Evolutionary conservation across 2,888 invertebrate species (phyloP), one percentile per base, ranked within the genome.

Genomic region (Platycheirus rosarum): DNA sequence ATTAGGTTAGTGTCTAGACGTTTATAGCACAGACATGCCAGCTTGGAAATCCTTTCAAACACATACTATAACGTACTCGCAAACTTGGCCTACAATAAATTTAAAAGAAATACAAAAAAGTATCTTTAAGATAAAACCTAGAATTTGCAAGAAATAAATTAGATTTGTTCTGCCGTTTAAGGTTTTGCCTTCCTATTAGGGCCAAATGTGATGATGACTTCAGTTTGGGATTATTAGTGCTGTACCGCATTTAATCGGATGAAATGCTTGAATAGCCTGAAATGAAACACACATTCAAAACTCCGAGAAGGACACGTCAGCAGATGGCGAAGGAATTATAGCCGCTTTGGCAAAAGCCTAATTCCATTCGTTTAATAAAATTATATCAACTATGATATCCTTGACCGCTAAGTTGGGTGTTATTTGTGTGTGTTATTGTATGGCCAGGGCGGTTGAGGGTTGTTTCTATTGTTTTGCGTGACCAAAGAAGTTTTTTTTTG

Each of bases 1-100:
- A 60, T 60, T 60, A 60, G 60, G 42, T 60, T 60, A 60, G 60
- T 44, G 60, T 60, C 60, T 60, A 60, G 60, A 60, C 60, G 1
- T 26, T 40, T 32, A n/a, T n/a, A n/a, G 6, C 7, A 51, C 9
- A 29, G 26, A 49, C 32, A 53, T 37, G 53, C 20, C 53, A 20
- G 13, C 3, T 14, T 6, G 7, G 14, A 42, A 42, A 16, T 32
- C 29, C 26, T 60, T 60, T 60, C 29, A 44, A 57, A 40, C 9
- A 40, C 57, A 40, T 13, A 40, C 20, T 6, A 1, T n/a, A 35
- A 32, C 13, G 0, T 6, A 7, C 20, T 32, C 0, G 20, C 26
- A 42, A 44, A 60, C 60, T 44, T 44, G 42, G 60, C 60, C 60
- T 44, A 44, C 18, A 42, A 60, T 44, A 44, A 32, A 8, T 32